Conservation (phyloP, 2,888 invertebrate genomes). For the Nephrotoma appendiculata region DNA sequence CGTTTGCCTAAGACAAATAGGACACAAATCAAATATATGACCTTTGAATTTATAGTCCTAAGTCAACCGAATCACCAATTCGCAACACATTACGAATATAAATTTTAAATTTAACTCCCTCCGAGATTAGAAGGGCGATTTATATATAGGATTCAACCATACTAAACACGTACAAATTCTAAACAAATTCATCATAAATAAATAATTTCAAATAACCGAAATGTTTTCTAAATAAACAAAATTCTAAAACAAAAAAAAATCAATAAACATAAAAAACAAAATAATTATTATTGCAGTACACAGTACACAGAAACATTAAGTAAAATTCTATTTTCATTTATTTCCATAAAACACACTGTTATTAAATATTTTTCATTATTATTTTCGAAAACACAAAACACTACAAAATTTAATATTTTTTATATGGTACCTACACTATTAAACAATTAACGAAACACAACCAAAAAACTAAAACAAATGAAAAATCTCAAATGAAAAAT, state of each 20-base stretch:
- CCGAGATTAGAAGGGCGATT: no score
- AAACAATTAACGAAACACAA: background rate
- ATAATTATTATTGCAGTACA: background rate
- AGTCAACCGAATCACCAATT: background rate
- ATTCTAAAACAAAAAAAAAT: background rate
- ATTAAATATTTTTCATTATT: no score
- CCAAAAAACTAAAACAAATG: background rate
- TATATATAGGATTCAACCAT: background rate
- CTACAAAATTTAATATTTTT: no score
- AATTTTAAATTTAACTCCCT: no score
- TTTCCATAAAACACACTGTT: background rate
- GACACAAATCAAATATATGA: background rate
- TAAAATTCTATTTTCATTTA: background rate
- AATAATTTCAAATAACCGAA: background rate
- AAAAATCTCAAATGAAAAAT: background rate
- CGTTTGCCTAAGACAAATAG: no score
- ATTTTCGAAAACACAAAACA: no score
- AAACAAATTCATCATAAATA: background rate
- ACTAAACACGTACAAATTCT: background rate
- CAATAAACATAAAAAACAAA: background rate
- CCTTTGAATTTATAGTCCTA: background rate
- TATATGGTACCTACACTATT: background rate
- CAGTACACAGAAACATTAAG: no score
- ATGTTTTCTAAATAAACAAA: background rate
- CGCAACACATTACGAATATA: background rate